Conservation (phyloP, 1,140 invertebrate species). For the Cherax quadricarinatus region DNA sequence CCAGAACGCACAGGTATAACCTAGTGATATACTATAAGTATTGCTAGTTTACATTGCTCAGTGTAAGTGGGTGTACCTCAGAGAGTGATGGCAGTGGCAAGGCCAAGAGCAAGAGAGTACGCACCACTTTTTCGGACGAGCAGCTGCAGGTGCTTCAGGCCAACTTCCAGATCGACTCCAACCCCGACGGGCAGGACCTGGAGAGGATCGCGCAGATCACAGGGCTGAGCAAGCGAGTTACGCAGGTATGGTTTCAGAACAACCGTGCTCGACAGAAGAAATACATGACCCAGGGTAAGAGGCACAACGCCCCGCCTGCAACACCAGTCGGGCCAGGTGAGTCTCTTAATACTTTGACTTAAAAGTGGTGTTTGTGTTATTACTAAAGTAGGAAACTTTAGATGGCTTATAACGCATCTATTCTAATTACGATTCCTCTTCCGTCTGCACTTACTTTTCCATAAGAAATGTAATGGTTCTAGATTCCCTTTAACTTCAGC, state of each 20-base stretch:
- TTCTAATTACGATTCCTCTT: no score
- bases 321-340: constrained; percentile 8
- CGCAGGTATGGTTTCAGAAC: constrained; percentile 99
- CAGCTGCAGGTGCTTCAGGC: constrained; percentile 97
- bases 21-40: no score
- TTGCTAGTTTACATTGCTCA: no score
- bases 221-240: constrained; percentile 97
- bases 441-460: no score
- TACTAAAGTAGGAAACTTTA: no score
- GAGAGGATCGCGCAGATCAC: constrained; percentile 98
- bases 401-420: no score
- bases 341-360: background rate
- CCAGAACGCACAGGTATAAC: no score
- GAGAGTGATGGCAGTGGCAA: constrained; percentile 92
- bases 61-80: constrained; percentile 74
- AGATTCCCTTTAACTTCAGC: no score
- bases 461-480: no score
- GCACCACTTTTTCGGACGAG: constrained; percentile 99
- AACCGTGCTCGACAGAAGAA: constrained; percentile 95
- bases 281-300: constrained; percentile 64
- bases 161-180: constrained; percentile 98
- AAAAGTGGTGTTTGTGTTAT: background rate
- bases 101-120: constrained; percentile 96
- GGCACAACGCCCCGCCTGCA: constrained; percentile 41
- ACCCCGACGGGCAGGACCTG: constrained; percentile 98